Percentiles rank a stretch among this genome's conserved stretches.
These are phyloP conservation scores for Pseudolaguvia tuberculata DNA, from an alignment of 2,113 vertebrate species.

Conservation along the genomic window DNA sequence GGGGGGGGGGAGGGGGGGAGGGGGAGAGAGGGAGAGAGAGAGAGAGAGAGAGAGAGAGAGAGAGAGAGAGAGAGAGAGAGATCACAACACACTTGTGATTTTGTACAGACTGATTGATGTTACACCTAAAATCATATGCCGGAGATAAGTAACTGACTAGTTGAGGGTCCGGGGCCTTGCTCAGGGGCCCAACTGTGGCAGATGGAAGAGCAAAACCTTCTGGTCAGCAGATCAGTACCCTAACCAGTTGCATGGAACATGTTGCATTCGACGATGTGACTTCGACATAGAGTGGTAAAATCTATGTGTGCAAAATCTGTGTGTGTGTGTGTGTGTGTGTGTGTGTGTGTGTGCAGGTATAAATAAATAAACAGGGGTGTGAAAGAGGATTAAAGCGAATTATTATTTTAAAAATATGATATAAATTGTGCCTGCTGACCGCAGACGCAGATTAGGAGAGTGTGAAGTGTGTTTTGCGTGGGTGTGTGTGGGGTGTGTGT, in stretches of 20 bases:
- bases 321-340: not conserved
- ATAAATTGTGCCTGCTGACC: not conserved
- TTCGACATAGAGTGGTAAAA: not conserved
- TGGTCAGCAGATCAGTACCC: not conserved
- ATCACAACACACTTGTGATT: slow-evolving; percentile 13
- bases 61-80: not conserved
- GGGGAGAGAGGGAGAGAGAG: no score
- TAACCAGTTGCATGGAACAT: no score
- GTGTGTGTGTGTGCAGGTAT: not conserved
- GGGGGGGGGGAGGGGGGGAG: not conserved
- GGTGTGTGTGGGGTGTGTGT: not conserved
- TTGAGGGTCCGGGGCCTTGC: not conserved
- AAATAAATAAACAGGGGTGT: not conserved
- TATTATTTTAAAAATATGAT: not conserved
- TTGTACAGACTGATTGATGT: not conserved
- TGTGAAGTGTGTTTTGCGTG: not conserved
- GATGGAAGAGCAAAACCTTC: no score
- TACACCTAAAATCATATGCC: no score
- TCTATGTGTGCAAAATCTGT: not conserved
- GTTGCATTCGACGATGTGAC: no score
- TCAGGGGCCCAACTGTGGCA: no score
- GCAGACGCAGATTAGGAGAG: not conserved
- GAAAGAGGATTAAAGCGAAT: not conserved
- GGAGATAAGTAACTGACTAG: not conserved
- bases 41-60: no score